Percentiles rank a stretch among this genome's conserved stretches.
phyloP scores from a whole-genome alignment of 2,113 vertebrate species.

The Cisticola juncidis region DNA sequence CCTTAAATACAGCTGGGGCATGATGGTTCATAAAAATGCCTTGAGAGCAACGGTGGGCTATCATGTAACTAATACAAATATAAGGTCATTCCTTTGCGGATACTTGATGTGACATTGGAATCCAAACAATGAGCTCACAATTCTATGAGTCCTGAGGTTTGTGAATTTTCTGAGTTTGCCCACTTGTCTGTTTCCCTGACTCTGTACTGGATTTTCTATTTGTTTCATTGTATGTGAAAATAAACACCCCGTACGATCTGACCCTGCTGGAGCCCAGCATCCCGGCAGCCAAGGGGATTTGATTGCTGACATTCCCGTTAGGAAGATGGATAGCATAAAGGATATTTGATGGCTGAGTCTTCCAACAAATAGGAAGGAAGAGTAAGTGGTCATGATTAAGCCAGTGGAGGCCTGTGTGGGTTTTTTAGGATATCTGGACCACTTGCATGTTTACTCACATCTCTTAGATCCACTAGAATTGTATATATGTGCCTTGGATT shows the following conservation, averaged over 20 bases:
- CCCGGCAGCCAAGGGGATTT: neutral
- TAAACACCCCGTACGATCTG: neutral
- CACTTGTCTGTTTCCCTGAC: neutral
- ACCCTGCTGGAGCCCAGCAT: neutral
- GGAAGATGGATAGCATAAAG: conserved; percentile 20
- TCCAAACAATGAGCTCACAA: conserved; percentile 13
- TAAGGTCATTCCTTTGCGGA: neutral
- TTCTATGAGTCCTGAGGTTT: neutral
- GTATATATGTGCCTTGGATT: neutral
- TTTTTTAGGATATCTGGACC: neutral
- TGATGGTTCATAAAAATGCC: neutral
- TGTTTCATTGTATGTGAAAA: conserved; percentile 25
- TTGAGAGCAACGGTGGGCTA: neutral
- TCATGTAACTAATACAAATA: conserved; percentile 21
- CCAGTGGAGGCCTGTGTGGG: neutral
- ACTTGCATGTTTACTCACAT: neutral
- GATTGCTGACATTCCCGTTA: neutral
- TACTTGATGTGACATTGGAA: neutral
- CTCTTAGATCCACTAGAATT: neutral
- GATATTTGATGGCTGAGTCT: conserved; percentile 10
- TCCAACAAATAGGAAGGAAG: neutral
- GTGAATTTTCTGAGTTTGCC: neutral
- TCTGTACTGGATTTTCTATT: conserved; percentile 24
- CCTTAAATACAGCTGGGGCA: neutral
- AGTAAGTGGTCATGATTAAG: neutral